Conservation (phyloP, 1,140 invertebrate genomes). For the Heliconius congener region DNA sequence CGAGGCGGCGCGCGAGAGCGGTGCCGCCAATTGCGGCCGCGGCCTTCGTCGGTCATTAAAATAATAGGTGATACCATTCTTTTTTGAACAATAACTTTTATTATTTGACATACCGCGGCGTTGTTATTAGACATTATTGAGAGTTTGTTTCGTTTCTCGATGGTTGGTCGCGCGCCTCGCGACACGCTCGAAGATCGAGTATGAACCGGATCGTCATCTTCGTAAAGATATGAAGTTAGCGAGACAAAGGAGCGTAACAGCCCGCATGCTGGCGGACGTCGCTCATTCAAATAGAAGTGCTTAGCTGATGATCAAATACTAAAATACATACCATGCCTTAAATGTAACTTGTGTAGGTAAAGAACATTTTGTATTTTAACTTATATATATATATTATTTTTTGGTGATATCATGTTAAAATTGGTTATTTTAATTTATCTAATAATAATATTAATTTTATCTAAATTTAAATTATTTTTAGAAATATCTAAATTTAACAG, state of each 20-base stretch:
- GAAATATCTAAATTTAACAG: background rate
- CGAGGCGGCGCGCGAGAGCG: conserved; percentile 46
- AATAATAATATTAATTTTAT: background rate
- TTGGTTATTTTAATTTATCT: background rate
- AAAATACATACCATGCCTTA: too few species aligned
- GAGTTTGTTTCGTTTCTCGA: conserved; percentile 14
- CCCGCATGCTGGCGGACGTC: conserved; percentile 31
- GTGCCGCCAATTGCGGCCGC: conserved; percentile 51
- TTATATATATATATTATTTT: background rate
- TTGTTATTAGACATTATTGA: conserved; percentile 13
- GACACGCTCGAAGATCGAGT: conserved; percentile 45
- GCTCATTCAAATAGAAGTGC: conserved; percentile 11
- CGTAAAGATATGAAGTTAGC: conserved; percentile 59
- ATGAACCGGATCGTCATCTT: conserved; percentile 58
- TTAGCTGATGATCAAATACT: background rate
- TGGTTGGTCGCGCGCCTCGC: conserved; percentile 28
- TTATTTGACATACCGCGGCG: conserved; percentile 13
- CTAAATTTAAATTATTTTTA: background rate
- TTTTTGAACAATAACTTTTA: conserved; percentile 36
- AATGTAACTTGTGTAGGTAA: background rate
- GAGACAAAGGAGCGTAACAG: conserved; percentile 44
- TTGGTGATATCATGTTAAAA: too few species aligned
- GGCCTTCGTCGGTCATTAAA: conserved; percentile 45
- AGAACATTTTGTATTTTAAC: background rate
- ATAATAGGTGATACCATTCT: conserved; percentile 30